phyloP scores from a whole-genome alignment of 1,140 invertebrate genomes.

The Drosophila ananassae region DNA sequence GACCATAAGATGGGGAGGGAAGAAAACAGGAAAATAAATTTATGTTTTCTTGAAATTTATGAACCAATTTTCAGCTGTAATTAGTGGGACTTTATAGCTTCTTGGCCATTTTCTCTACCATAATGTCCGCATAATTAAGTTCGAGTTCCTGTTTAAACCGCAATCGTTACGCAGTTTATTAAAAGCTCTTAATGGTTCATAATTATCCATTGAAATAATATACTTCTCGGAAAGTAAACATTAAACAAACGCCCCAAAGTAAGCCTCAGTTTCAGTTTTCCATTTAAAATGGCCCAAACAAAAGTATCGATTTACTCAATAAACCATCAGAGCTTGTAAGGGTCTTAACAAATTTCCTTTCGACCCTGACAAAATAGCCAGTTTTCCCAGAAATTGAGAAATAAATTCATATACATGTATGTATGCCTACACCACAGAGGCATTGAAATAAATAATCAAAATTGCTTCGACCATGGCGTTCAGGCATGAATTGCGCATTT shows the following conservation, averaged over 20 bases:
- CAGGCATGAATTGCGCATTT: constrained; percentile 15
- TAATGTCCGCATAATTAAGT: neutral
- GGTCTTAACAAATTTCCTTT: constrained; percentile 15
- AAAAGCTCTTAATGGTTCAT: constrained; percentile 1
- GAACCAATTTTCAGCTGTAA: neutral
- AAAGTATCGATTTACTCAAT: constrained; percentile 32
- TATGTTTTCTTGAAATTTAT: neutral
- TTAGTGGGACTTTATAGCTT: neutral
- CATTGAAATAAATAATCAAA: constrained; percentile 6
- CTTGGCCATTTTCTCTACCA: neutral
- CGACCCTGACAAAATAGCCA: neutral
- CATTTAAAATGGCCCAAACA: constrained; percentile 1
- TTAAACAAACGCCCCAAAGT: constrained; percentile 1
- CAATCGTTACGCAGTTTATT: neutral
- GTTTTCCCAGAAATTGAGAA: constrained; percentile 28
- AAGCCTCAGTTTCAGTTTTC: constrained; percentile 9
- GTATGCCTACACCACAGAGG: neutral
- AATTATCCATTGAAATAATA: neutral
- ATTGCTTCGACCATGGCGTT: neutral
- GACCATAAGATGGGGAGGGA: neutral
- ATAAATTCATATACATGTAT: constrained; percentile 25
- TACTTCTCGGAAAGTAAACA: neutral
- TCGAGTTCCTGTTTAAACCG: neutral
- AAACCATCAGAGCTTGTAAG: constrained; percentile 29
- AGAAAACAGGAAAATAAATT: neutral